Percentiles rank a stretch among this genome's conserved stretches.
These are phyloP conservation scores for Nanger granti DNA, from an alignment of 2,113 vertebrate species.

Conservation along the genomic window DNA sequence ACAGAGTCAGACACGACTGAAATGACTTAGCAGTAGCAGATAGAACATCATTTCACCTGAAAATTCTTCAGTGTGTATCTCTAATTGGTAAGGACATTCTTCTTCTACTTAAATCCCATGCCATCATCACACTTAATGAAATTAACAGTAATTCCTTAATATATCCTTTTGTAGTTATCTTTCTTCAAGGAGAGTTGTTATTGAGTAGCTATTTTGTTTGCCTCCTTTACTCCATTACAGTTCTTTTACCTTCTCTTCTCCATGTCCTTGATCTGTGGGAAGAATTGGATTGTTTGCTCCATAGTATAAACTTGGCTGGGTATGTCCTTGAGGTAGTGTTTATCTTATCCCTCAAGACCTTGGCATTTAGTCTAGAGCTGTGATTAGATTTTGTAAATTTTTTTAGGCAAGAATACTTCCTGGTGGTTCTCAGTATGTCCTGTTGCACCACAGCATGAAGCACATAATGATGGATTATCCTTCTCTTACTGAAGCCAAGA, in stretches of 20 bases:
- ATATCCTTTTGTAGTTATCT: neutral
- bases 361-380: neutral
- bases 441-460: neutral
- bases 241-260: neutral
- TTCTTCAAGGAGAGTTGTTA: neutral
- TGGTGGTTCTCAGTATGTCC: neutral
- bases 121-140: neutral
- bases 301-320: neutral
- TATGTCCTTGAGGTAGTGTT: neutral
- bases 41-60: neutral
- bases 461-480: neutral
- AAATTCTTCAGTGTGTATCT: neutral
- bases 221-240: neutral
- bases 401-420: neutral
- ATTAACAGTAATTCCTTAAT: neutral
- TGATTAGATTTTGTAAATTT: neutral
- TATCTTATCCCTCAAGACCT: neutral
- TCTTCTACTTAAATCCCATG: neutral
- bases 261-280: neutral
- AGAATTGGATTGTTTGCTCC: neutral
- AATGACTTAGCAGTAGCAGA: neutral
- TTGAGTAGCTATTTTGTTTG: neutral
- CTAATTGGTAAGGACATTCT: neutral
- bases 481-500: neutral
- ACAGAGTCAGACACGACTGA: no score